Conservation (phyloP, 1,140 invertebrate species). For the Zaprionus kolodkinae region DNA sequence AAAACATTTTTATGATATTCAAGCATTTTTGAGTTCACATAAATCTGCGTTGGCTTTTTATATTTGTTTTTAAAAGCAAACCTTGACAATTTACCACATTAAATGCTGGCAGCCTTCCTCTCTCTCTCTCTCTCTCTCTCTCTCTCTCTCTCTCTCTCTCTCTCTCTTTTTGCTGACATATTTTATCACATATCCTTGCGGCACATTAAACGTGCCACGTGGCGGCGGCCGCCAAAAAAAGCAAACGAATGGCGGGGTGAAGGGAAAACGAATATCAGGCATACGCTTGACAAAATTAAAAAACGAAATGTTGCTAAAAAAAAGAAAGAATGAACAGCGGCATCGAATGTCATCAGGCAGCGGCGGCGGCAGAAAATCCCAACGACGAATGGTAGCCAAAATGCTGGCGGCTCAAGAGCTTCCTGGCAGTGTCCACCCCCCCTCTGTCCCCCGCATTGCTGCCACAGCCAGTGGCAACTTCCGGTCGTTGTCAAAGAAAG, state of each 20-base stretch:
- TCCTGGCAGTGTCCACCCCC: neutral
- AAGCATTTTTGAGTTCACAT: no score
- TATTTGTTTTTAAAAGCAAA: neutral
- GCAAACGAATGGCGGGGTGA: neutral
- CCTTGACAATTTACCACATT: neutral
- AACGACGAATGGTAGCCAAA: constrained; percentile 16
- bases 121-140: no score
- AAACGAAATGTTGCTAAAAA: constrained; percentile 11
- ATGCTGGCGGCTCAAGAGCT: constrained; percentile 27
- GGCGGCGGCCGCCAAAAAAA: constrained; percentile 12
- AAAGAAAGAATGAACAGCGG: constrained; percentile 21
- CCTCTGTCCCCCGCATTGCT: neutral
- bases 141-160: no score
- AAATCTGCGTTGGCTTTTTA: neutral
- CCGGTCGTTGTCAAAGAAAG: constrained; percentile 46
- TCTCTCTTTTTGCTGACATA: constrained; percentile 11
- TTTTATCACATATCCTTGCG: constrained; percentile 40
- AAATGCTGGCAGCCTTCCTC: neutral
- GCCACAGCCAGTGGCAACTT: constrained; percentile 34
- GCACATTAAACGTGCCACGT: constrained; percentile 38
- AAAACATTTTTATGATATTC: no score
- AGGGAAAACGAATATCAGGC: neutral
- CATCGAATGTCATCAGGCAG: constrained; percentile 13
- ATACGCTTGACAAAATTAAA: constrained; percentile 38
- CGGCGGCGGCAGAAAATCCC: constrained; percentile 17